Evolutionary conservation across 2,888 invertebrate genomes (phyloP).

Genomic region (Isotomurus palustris): DNA sequence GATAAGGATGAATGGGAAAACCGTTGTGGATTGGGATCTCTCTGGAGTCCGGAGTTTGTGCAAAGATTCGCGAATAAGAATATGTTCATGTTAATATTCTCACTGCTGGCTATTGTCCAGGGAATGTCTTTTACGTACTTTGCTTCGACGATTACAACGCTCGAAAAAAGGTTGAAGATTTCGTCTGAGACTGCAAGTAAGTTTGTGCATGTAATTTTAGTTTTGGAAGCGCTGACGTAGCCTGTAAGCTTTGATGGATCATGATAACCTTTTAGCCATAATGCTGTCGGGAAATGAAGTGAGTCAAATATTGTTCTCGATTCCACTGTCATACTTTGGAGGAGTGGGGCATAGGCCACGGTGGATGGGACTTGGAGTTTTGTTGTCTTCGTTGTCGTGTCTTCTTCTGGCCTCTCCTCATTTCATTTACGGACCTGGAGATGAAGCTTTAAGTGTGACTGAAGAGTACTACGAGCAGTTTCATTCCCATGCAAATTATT

Average conservation of each 20-base stretch:
- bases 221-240: no score
- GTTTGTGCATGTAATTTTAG: no score
- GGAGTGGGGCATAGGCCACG: constrained; percentile 87
- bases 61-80: constrained; percentile 56
- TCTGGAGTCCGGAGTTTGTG: constrained; percentile 28
- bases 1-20: constrained; percentile 2
- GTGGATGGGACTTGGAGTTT: constrained; percentile 91
- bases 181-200: constrained; percentile 66
- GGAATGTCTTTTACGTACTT: constrained; percentile 66
- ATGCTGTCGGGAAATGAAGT: not conserved
- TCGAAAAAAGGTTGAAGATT: constrained; percentile 68
- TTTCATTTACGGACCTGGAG: constrained; percentile 51
- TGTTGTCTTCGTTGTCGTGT: constrained; percentile 77
- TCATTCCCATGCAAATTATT: not conserved
- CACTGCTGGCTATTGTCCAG: constrained; percentile 63
- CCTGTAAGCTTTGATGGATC: no score
- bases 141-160: constrained; percentile 60
- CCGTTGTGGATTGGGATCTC: constrained; percentile 26
- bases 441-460: not conserved
- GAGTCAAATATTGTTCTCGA: not conserved
- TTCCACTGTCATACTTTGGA: constrained; percentile 68
- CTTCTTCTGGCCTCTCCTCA: constrained; percentile 84
- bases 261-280: no score
- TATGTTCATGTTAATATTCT: constrained; percentile 61
- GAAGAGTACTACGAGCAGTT: not conserved